A percentile compares a stretch with the other conserved stretches of the same genome.
Conservation (phyloP, 2,797 vertebrate genomes). For the Scleropages formosus region DNA sequence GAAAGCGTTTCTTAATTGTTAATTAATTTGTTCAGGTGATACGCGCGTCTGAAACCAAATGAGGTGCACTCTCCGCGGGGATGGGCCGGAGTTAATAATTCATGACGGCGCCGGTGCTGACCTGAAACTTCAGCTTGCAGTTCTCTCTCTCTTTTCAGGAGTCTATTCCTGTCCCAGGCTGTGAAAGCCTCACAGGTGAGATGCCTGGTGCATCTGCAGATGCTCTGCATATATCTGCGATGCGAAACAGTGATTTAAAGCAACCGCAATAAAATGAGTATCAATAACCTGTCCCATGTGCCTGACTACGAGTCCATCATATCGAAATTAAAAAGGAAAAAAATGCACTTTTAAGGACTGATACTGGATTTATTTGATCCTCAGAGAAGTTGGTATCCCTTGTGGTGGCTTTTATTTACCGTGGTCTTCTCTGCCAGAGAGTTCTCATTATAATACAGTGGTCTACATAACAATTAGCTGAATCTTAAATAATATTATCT, state of each 20-base stretch:
- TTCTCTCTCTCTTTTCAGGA: neutral
- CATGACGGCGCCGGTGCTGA: constrained; percentile 14
- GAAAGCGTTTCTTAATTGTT: constrained; percentile 24
- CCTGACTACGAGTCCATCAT: constrained; percentile 2
- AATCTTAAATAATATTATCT: neutral
- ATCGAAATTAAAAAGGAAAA: neutral
- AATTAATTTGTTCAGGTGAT: constrained; percentile 30
- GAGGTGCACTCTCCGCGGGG: constrained; percentile 22
- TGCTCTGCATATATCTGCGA: neutral
- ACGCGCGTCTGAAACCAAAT: constrained; percentile 25
- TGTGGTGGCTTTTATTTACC: too few relatives aligned
- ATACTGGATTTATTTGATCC: too few relatives aligned
- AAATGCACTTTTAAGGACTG: too few relatives aligned
- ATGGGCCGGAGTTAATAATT: constrained; percentile 21
- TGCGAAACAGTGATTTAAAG: neutral
- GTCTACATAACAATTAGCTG: too few relatives aligned
- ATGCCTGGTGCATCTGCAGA: constrained; percentile 8
- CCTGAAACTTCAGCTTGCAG: constrained; percentile 12
- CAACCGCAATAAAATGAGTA: neutral
- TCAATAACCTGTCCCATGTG: neutral
- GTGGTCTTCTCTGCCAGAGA: too few relatives aligned
- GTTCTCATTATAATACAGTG: too few relatives aligned
- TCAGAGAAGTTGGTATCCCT: too few relatives aligned
- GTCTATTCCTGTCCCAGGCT: constrained; percentile 20
- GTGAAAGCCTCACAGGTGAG: constrained; percentile 20